Base-by-base conservation (phyloP, 2,888 invertebrate genomes). In the Lepas anatifera region DNA sequence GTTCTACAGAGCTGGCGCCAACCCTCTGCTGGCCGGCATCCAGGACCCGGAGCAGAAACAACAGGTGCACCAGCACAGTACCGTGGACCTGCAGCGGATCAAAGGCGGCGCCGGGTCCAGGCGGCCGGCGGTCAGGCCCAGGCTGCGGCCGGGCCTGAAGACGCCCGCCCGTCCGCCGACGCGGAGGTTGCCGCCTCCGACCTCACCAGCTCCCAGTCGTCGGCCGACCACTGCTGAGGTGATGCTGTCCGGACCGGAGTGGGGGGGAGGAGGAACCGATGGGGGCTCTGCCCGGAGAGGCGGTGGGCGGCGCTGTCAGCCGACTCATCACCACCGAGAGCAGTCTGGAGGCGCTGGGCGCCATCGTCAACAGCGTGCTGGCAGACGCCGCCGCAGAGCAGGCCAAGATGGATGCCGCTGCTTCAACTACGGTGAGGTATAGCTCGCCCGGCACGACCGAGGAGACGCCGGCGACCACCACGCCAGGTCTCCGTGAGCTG, bases 21-120 rank as follows among this genome's bases (percentile, higher is more conserved):
- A 58, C 58, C 58, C 58, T 22, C 58, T 58, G 58, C 58, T 58
- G 58, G 58, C 58, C 35, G 58, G 58, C 35, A 58, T 58, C 58
- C 8, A 32, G 18, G 58, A 58, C 2, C 32, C 22, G 16, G 2
- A 18, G 18, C 32, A 32, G 58, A 18, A 58, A 22, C 32, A 58
- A 35, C 25, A 35, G 22, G 58, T 58, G 58, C 58, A 58, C 58
- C 32, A n/a, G 7, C 35, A 35, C 58, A 58, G 18, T 8, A 58
- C 58, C 22, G 7, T 58, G 32, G 58, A 58, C 22, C 58, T 58
- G 58, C 22, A 58, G 3, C 32, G 58, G 2, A 16, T 58, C 7
- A 13, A 32, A 18, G 4, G 16, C 16, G 18, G 29, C 29, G 52
- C 6, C 7, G 29, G 13, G 13, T 18, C n/a, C n/a, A n/a, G 52